phyloP scores from a whole-genome alignment of 2,113 vertebrate genomes.

The Quiscalus mexicanus region DNA sequence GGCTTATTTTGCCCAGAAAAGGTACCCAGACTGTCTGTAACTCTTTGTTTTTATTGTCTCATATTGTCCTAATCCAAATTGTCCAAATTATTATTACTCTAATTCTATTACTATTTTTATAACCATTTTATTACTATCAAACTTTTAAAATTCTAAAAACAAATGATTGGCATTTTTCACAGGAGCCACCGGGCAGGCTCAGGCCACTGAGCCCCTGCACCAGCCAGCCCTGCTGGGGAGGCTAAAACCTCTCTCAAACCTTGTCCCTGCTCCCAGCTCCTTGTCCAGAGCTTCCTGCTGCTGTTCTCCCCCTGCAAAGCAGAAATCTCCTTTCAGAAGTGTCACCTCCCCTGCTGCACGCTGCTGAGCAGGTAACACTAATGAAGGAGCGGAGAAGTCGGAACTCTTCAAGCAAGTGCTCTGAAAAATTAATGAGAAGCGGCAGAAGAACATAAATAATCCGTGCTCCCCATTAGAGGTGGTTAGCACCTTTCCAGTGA shows the following conservation, averaged over 20 bases:
- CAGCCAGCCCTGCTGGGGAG: not conserved
- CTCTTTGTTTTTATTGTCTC: too few relatives aligned
- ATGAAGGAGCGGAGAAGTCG: not conserved
- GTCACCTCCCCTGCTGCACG: not conserved
- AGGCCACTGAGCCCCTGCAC: accelerated
- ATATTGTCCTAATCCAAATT: too few relatives aligned
- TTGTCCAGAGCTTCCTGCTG: not conserved
- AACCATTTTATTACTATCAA: too few relatives aligned
- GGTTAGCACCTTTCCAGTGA: not conserved
- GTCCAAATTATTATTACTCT: too few relatives aligned
- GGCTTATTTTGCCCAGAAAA: too few relatives aligned
- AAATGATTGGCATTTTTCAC: too few relatives aligned
- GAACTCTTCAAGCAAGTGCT: not conserved
- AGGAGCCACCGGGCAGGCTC: accelerated
- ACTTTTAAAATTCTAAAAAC: too few relatives aligned
- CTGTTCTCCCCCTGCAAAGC: not conserved
- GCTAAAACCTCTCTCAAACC: accelerated
- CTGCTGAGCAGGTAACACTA: not conserved
- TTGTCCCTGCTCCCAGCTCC: not conserved
- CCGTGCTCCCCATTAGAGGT: not conserved
- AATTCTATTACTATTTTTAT: too few relatives aligned
- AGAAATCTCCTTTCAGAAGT: not conserved
- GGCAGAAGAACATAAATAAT: not conserved
- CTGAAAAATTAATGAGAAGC: constrained; percentile 12
- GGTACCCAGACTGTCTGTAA: accelerated